phyloP scores from a whole-genome alignment of 2,113 vertebrate genomes.

The Corythaixoides concolor region DNA sequence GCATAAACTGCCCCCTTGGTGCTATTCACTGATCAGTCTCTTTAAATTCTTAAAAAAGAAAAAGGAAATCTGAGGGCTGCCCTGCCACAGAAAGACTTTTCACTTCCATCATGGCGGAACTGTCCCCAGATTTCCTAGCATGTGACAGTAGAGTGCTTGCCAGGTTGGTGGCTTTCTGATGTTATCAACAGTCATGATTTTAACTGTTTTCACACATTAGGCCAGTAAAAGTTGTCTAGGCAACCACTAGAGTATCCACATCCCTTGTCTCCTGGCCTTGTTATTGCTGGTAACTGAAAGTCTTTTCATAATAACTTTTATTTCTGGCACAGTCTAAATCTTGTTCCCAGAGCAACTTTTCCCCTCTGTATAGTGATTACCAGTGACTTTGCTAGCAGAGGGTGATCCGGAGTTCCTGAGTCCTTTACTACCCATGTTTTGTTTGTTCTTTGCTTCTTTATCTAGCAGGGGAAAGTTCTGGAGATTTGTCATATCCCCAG shows the following conservation, averaged over 20 bases:
- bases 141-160: background rate
- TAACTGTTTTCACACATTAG: background rate
- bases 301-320: background rate
- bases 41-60: background rate
- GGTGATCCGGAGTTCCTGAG: background rate
- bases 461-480: background rate
- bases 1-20: background rate
- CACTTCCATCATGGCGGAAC: background rate
- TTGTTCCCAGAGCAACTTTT: background rate
- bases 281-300: background rate
- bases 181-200: background rate
- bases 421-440: background rate
- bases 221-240: background rate
- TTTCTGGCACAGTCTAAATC: background rate
- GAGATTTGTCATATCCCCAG: background rate
- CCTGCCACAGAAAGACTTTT: background rate
- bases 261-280: background rate
- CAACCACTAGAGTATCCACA: background rate
- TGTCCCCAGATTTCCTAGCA: background rate
- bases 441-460: background rate
- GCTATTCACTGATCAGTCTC: background rate
- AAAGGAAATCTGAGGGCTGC: background rate
- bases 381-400: background rate
- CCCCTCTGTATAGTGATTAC: background rate
- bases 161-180: background rate